Evolutionary conservation across 1,140 invertebrate species (phyloP), one percentile per base, ranked within the genome.

Genomic region (Patella vulgata): DNA sequence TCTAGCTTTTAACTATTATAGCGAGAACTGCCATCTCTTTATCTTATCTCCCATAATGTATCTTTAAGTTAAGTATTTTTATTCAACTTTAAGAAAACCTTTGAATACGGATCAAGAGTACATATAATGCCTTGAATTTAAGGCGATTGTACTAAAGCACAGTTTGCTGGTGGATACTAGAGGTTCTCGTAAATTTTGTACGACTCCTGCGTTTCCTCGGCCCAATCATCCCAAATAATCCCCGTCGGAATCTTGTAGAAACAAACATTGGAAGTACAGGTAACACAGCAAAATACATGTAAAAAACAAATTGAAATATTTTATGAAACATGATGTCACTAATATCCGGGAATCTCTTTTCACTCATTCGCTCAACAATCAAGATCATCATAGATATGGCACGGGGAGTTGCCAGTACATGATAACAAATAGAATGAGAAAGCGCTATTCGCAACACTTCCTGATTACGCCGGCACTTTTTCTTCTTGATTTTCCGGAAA

Each of bases 251-350:
- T 48, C 48, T 64, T 42, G 48, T 55, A 0, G 70, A 75, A 4
- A 68, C 55, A 3, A 71, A 6, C 5, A 71, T 56, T 47, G 72
- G 66, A 21, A 66, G 59, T 42, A 65, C 25, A 8, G 73, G 66
- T 46, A 70, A 68, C 4, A 73, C 25, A 23, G 69, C 59, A 59
- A 75, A 75, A 40, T 71, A 75, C 12, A 68, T 60, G 46, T 73
- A 70, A 61, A 75, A 75, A 0, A 64, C 31, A 47, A 73, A 68
- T 50, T 75, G 73, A 19, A 75, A 65, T 11, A 75, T 59, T 43
- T 73, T 70, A 33, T 68, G 59, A 6, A 71, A 43, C 2, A 73
- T 57, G 19, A 75, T 44, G 27, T 62, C 69, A 31, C 68, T 47
- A 19, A 63, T 42, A n/a, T 59, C 47, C 31, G 58, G 61, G 8